Percentiles rank a stretch among this genome's conserved stretches.
Evolutionary conservation across 1,140 invertebrate species (phyloP).

Genomic region (Drosophila tani): DNA sequence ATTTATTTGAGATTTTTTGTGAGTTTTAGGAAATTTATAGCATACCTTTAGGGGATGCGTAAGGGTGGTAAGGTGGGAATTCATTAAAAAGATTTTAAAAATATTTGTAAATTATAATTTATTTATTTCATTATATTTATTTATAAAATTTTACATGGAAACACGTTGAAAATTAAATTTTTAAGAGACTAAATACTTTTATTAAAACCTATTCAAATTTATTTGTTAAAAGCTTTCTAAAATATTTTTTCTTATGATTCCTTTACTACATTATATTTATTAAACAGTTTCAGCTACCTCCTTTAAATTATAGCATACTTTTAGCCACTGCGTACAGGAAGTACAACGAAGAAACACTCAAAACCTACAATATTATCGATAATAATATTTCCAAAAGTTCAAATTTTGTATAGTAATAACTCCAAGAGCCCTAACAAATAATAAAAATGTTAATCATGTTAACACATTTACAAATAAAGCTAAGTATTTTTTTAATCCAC

Average conservation of each 20-base stretch:
- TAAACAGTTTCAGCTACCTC: too few species aligned
- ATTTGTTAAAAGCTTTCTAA: too few species aligned
- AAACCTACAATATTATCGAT: background rate
- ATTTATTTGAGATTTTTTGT: background rate
- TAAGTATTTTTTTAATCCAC: background rate
- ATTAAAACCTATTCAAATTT: too few species aligned
- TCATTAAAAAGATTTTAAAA: background rate
- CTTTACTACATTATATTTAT: too few species aligned
- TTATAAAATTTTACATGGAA: too few species aligned
- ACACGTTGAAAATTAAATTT: too few species aligned
- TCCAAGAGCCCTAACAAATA: background rate
- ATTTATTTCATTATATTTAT: too few species aligned
- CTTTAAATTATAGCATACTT: background rate
- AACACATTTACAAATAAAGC: background rate
- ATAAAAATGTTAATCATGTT: background rate
- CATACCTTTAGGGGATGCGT: background rate
- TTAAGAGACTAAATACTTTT: too few species aligned
- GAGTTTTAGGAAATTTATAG: background rate
- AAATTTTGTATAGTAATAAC: background rate
- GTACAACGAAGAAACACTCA: too few species aligned
- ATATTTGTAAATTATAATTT: background rate
- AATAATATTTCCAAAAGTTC: background rate
- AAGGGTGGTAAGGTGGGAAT: background rate
- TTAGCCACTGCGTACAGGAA: too few species aligned
- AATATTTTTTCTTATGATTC: too few species aligned